A percentile compares a stretch with the other conserved stretches of the same genome.
phyloP scores from a whole-genome alignment of 2,113 vertebrate genomes.

The Dasyprocta punctata region DNA sequence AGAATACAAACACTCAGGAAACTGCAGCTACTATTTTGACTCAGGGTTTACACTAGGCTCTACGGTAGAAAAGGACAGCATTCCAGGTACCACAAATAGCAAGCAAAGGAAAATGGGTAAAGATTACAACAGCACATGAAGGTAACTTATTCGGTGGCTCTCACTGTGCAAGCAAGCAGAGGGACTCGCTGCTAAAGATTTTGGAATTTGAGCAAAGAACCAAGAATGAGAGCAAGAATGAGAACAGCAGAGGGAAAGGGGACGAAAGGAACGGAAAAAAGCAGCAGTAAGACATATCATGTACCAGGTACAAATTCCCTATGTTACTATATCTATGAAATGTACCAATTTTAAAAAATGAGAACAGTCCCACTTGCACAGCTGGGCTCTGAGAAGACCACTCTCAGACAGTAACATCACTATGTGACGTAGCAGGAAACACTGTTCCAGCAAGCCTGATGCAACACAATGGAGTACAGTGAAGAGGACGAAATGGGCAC shows the following conservation, averaged over 20 bases:
- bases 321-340: neutral
- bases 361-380: neutral
- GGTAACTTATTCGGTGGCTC: neutral
- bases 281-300: neutral
- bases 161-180: neutral
- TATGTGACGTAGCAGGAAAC: neutral
- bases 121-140: neutral
- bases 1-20: neutral
- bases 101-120: neutral
- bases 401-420: neutral
- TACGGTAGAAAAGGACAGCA: neutral
- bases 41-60: neutral
- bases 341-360: neutral
- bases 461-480: neutral
- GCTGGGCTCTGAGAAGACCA: too few relatives aligned
- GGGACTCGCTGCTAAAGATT: neutral
- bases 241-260: neutral
- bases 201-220: neutral
- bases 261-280: neutral
- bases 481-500: neutral
- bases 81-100: neutral
- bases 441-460: neutral
- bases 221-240: neutral
- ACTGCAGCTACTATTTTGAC: neutral
- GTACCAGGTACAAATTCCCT: neutral